Evolutionary conservation across 2,113 vertebrate genomes (phyloP).

Genomic region (Astur gentilis): DNA sequence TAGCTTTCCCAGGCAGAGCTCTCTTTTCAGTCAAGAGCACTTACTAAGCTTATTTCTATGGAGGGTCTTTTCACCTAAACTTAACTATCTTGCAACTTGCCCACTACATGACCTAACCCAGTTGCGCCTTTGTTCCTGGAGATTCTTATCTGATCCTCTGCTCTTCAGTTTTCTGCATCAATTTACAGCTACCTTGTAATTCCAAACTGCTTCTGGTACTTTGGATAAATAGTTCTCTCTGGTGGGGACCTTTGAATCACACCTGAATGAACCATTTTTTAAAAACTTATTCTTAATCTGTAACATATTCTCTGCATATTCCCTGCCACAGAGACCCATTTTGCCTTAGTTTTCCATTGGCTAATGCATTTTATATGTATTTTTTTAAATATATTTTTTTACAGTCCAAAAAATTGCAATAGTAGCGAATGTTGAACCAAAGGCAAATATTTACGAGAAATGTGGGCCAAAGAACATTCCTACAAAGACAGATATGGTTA

Average conservation of each 20-base stretch:
- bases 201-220: neutral
- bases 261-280: neutral
- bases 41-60: neutral
- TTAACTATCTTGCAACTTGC: neutral
- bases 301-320: neutral
- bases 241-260: neutral
- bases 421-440: neutral
- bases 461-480: neutral
- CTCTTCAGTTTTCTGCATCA: neutral
- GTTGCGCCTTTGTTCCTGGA: neutral
- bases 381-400: neutral
- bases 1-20: neutral
- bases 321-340: neutral
- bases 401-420: neutral
- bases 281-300: neutral
- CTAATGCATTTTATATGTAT: neutral
- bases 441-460: neutral
- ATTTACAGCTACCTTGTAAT: accelerated
- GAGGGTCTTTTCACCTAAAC: neutral
- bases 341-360: neutral
- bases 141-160: neutral
- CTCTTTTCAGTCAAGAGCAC: neutral
- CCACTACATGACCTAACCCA: neutral
- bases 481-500: neutral
- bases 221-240: neutral